phyloP scores from a whole-genome alignment of 2,113 vertebrate genomes.

The Clarias batrachus region DNA sequence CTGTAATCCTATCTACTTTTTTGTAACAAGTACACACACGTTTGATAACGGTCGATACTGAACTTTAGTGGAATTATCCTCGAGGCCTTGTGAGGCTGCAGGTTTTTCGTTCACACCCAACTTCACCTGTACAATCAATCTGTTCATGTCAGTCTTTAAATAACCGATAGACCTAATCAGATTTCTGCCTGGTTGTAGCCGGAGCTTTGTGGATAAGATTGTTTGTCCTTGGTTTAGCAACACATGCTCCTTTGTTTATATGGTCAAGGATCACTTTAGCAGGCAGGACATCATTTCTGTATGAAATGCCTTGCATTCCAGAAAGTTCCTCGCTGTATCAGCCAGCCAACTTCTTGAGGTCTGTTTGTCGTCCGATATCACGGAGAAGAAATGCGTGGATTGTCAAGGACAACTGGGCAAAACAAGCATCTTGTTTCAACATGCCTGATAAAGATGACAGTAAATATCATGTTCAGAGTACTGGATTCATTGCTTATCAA shows the following conservation, averaged over 20 bases:
- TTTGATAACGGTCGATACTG: not conserved
- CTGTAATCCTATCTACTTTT: not conserved
- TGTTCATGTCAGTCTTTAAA: not conserved
- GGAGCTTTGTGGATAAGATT: not conserved
- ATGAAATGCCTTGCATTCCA: not conserved
- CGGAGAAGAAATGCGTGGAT: constrained; percentile 28
- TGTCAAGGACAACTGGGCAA: constrained; percentile 36
- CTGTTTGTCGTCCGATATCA: constrained; percentile 29
- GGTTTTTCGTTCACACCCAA: not conserved
- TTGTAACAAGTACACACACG: not conserved
- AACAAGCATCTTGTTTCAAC: constrained; percentile 40
- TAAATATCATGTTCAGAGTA: constrained; percentile 19
- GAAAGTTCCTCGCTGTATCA: constrained; percentile 32
- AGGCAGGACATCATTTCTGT: not conserved
- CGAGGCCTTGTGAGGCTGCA: not conserved
- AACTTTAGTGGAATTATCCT: not conserved
- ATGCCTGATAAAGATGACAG: constrained; percentile 35
- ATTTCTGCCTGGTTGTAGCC: not conserved
- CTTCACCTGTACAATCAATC: not conserved
- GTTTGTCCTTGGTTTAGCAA: not conserved
- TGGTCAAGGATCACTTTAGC: not conserved
- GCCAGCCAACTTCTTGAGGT: not conserved
- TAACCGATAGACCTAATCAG: not conserved
- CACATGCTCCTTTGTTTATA: not conserved
- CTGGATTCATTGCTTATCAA: not conserved